These are phyloP conservation scores for Amphimedon queenslandica DNA, from an alignment of 37 sponge, comb jelly and placozoan species.

Conservation along the genomic window DNA sequence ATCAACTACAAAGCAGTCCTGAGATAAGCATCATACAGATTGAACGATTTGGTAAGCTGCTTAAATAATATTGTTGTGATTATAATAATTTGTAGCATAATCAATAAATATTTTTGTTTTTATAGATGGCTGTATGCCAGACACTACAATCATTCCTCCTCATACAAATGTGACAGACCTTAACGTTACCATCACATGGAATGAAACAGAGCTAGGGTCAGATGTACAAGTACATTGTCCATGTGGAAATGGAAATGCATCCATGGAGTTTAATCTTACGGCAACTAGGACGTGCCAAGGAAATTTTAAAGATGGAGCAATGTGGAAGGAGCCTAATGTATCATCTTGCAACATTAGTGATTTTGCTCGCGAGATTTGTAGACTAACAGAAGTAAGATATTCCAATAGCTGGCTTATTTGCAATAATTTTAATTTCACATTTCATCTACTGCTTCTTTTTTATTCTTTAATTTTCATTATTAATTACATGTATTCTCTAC, in stretches of 20 bases:
- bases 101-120: background rate
- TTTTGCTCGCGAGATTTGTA: constrained; percentile 11
- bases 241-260: constrained; percentile 7
- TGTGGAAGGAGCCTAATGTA: constrained; percentile 22
- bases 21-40: no score
- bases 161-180: background rate
- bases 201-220: constrained; percentile 30
- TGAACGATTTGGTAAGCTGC: no score
- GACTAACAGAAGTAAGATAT: constrained; percentile 17
- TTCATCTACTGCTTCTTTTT: no score
- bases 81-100: no score
- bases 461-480: no score
- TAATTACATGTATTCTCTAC: no score
- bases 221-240: constrained; percentile 23
- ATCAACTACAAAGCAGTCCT: background rate
- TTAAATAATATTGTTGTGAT: no score
- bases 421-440: no score
- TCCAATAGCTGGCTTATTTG: background rate
- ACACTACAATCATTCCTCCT: constrained; percentile 2
- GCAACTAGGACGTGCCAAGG: constrained; percentile 46
- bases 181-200: constrained; percentile 20
- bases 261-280: background rate
- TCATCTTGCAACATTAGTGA: constrained; percentile 26
- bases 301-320: constrained; percentile 22
- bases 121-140: constrained; percentile 33